A percentile compares a stretch with the other conserved stretches of the same genome.
These are phyloP conservation scores for Hapalemur alaotrensis DNA, from an alignment of 2,797 vertebrate species.

Conservation along the genomic window DNA sequence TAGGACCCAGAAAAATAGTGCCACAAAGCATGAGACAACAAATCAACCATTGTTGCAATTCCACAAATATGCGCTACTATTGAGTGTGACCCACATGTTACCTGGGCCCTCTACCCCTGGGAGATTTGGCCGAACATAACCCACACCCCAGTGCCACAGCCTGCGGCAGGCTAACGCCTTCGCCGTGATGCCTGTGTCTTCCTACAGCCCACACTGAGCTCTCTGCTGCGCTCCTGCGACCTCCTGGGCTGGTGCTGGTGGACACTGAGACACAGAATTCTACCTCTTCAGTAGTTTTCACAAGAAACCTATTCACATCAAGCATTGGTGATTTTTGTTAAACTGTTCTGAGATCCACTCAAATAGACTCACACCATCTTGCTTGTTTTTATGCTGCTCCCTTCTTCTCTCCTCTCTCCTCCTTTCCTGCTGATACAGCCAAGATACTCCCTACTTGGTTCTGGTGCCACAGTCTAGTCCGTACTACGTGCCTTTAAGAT, in stretches of 20 bases:
- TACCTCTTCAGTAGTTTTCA: not conserved
- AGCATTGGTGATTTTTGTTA: not conserved
- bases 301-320: not conserved
- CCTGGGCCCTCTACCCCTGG: rapidly evolving
- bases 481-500: not conserved
- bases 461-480: not conserved
- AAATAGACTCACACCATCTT: rapidly evolving
- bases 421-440: not conserved
- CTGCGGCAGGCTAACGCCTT: not conserved
- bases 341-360: not conserved
- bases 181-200: rapidly evolving
- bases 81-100: rapidly evolving
- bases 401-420: not conserved
- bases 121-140: not conserved
- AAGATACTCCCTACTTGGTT: rapidly evolving
- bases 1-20: not conserved
- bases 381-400: not conserved
- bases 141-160: no score
- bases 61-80: no score
- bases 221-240: not conserved
- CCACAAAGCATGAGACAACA: not conserved
- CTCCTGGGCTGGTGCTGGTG: rapidly evolving
- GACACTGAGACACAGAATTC: not conserved
- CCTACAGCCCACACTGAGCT: not conserved
- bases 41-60: rapidly evolving